Percentiles rank a stretch among this genome's conserved stretches.
phyloP scores from a whole-genome alignment of 2,888 invertebrate species.

The Tupiocoris notatus region DNA sequence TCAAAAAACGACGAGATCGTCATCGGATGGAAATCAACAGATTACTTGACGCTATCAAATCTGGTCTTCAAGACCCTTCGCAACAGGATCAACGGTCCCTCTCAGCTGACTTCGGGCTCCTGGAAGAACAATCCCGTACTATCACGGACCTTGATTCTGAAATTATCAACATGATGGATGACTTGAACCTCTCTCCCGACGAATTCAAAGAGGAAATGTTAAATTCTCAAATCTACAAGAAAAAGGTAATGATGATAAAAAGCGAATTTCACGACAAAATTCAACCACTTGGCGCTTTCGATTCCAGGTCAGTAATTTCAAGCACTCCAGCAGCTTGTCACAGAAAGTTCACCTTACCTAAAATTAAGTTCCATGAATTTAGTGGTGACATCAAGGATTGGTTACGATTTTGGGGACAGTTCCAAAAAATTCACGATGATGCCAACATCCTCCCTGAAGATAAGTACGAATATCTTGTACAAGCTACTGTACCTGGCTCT shows the following conservation, averaged over 20 bases:
- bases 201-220: neutral
- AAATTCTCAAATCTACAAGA: neutral
- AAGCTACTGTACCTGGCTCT: neutral
- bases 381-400: conserved; percentile 1
- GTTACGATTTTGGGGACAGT: conserved; percentile 7
- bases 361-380: neutral
- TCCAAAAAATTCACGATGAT: conserved; percentile 2
- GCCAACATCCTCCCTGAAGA: neutral
- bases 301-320: neutral
- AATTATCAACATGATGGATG: neutral
- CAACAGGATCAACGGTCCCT: neutral
- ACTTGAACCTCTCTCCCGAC: neutral
- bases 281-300: neutral
- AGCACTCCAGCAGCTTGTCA: neutral
- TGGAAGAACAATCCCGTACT: neutral
- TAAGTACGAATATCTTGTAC: neutral
- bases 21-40: neutral
- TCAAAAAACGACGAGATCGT: neutral
- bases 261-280: neutral
- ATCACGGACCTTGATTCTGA: neutral
- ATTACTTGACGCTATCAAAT: neutral
- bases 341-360: conserved; percentile 1
- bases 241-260: neutral
- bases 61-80: neutral
- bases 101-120: neutral